A percentile compares a stretch with the other conserved stretches of the same genome.
Evolutionary conservation across 2,797 vertebrate genomes (phyloP).

Genomic region (Yasuhikotakia modesta): DNA sequence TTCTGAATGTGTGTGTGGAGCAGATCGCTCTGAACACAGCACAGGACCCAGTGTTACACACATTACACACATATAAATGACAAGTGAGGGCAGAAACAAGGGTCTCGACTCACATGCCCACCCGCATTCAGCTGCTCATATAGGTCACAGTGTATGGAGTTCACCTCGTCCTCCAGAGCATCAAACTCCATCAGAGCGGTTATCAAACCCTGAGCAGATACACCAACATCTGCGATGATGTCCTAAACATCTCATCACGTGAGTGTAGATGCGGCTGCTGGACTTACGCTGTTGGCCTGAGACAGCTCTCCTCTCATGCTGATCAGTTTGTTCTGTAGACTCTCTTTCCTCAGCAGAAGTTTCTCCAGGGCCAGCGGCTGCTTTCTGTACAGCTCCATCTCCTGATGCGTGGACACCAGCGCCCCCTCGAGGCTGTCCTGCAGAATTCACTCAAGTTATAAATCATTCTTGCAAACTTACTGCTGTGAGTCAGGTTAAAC

Average conservation of each 20-base stretch:
- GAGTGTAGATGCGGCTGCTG: no score
- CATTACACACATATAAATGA: conserved; percentile 41
- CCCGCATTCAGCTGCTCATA: conserved; percentile 96
- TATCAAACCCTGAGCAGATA: conserved; percentile 79
- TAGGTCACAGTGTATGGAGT: conserved; percentile 89
- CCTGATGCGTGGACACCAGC: conserved; percentile 91
- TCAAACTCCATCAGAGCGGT: conserved; percentile 89
- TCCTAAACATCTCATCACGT: neutral
- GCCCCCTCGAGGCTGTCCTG: conserved; percentile 93
- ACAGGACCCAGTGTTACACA: conserved; percentile 12
- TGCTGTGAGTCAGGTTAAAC: no score
- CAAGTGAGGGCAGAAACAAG: neutral
- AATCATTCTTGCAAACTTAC: no score
- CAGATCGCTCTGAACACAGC: conserved; percentile 81
- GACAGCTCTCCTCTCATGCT: conserved; percentile 94
- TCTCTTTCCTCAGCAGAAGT: conserved; percentile 90
- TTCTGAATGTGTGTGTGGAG: conserved; percentile 91
- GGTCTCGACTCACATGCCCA: conserved; percentile 78
- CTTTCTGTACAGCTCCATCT: conserved; percentile 89
- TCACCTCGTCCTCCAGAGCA: conserved; percentile 88
- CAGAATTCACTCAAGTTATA: no score
- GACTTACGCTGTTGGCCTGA: conserved; percentile 88
- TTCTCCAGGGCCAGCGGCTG: conserved; percentile 86
- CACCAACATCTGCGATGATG: neutral
- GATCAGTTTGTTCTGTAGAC: conserved; percentile 93